phyloP scores from a whole-genome alignment of 2,888 invertebrate genomes.

The Rhagium mordax region DNA sequence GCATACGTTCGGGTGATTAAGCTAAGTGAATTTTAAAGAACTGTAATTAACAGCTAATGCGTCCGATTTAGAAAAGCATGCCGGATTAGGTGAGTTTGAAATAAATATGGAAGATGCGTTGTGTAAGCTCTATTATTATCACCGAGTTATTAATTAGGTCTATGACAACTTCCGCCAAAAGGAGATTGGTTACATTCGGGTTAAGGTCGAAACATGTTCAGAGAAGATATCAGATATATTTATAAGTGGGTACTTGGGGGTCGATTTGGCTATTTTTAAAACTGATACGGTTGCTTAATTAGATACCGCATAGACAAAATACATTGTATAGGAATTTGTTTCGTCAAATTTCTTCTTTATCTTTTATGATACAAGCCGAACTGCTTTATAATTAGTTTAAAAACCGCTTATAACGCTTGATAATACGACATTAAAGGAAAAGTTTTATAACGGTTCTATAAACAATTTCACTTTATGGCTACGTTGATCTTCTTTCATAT shows the following conservation, averaged over 20 bases:
- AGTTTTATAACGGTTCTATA: too few relatives aligned
- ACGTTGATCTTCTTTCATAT: too few relatives aligned
- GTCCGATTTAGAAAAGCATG: not conserved
- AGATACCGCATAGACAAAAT: not conserved
- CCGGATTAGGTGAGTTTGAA: not conserved
- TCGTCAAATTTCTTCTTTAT: too few relatives aligned
- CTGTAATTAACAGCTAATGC: not conserved
- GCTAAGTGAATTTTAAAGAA: constrained; percentile 17
- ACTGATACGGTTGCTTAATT: not conserved
- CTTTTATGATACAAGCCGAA: too few relatives aligned
- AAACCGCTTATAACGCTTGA: too few relatives aligned
- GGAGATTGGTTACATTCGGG: constrained; percentile 32
- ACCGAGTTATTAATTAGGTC: constrained; percentile 15
- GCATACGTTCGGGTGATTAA: constrained; percentile 12
- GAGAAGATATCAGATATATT: constrained; percentile 7
- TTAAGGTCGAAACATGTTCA: constrained; percentile 28
- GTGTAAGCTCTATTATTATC: not conserved
- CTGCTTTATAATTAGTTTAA: too few relatives aligned
- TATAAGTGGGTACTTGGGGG: constrained; percentile 23
- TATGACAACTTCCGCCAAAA: constrained; percentile 22
- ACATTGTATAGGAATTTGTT: too few relatives aligned
- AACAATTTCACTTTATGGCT: too few relatives aligned
- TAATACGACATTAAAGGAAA: too few relatives aligned
- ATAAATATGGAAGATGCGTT: not conserved
- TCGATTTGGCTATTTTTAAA: constrained; percentile 9